Evolutionary conservation across 2,113 vertebrate species (phyloP).

Genomic region (Xyrauchen texanus): DNA sequence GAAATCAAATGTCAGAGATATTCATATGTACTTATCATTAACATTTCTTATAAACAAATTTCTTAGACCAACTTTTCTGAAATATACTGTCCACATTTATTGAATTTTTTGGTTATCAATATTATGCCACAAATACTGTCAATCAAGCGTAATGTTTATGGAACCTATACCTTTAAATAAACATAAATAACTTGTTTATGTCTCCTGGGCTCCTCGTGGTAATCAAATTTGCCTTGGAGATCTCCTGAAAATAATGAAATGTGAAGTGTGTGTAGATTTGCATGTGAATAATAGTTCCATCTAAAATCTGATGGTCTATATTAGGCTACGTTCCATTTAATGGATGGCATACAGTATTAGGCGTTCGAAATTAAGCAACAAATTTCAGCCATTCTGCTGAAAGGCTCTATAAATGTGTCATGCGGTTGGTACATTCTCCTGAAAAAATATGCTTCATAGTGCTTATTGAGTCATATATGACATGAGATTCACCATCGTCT

Average conservation of each 20-base stretch:
- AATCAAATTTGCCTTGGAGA: too few relatives aligned
- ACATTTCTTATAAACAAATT: too few relatives aligned
- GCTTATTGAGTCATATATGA: conserved; percentile 14
- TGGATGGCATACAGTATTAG: neutral
- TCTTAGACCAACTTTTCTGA: too few relatives aligned
- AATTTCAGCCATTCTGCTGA: neutral
- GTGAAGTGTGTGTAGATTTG: neutral
- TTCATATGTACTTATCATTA: too few relatives aligned
- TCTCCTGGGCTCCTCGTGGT: too few relatives aligned
- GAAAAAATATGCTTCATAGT: neutral
- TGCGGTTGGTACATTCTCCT: neutral
- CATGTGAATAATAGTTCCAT: neutral
- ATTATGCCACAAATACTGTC: too few relatives aligned
- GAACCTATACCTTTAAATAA: too few relatives aligned
- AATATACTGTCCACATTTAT: too few relatives aligned
- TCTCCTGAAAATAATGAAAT: neutral
- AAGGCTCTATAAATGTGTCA: neutral
- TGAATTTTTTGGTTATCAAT: too few relatives aligned
- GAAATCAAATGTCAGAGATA: too few relatives aligned
- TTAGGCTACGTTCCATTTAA: conserved; percentile 12
- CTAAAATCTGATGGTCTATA: neutral
- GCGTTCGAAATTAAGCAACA: neutral
- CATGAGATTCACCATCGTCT: neutral
- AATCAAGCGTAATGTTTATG: too few relatives aligned
- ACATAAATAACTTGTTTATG: too few relatives aligned